Base-by-base conservation (phyloP, 2,888 invertebrate genomes). In the Drosophila affinis region DNA sequence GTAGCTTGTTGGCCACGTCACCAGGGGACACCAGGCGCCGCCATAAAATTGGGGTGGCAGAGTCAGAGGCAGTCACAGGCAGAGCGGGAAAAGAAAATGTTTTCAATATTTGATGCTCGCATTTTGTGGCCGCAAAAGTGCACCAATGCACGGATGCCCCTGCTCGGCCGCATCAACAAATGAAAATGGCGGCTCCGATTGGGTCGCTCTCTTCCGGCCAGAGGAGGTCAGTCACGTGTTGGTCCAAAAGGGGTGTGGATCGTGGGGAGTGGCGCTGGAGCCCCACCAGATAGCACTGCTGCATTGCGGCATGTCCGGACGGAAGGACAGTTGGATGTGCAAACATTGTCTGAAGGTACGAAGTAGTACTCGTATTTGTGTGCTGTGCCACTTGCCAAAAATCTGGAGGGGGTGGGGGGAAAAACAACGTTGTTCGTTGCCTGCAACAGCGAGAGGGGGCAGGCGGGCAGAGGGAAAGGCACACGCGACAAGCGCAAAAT, bases 41-140 rank as follows among this genome's bases (percentile, higher is more conserved):
- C 54, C 81, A 53, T 63, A 70, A 73, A 81, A 75, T 56, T 27
- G 18, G 12, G 17, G 10, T 27, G 32, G 18, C 48, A 14, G 32
- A 48, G 32, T 57, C 69, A 9, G 9, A 9, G 29, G 9, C 29
- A 29, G 27, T 0, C 1, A 2, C 9, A 29, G 34, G 34, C 46
- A n/a, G 24, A 17, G 12, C 51, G 7, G 67, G 45, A n/a, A n/a
- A 44, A 68, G 54, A 55, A 55, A 55, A 67, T 68, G 58, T 74
- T 75, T 87, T 84, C 79, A 83, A 83, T 83, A 83, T 87, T 87
- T 83, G 76, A 76, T 78, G 77, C 75, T 77, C 69, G 70, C 72
- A 79, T 72, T 75, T 75, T 74, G 85, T 87, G 87, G 85, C 81
- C 87, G 73, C 58, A 76, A 81, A 84, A 80, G 78, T 67, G 63